phyloP scores from a whole-genome alignment of 2,113 vertebrate genomes.

The Lophura nycthemera region DNA sequence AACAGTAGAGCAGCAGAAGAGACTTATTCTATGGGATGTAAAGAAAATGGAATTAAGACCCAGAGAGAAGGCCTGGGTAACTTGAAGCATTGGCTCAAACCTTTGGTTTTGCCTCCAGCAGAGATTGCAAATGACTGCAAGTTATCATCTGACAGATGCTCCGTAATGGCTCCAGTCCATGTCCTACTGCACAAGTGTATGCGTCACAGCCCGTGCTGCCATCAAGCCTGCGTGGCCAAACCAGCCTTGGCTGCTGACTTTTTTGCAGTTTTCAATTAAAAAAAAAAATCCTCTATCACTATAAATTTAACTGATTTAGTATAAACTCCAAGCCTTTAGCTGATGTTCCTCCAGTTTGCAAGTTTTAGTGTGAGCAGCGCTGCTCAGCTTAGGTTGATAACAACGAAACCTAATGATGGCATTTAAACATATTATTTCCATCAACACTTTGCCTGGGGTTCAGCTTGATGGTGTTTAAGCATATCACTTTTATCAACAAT shows the following conservation, averaged over 20 bases:
- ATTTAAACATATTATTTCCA: not conserved
- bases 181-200: constrained; percentile 43
- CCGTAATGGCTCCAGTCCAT: constrained; percentile 39
- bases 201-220: not conserved
- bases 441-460: not conserved
- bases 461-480: not conserved
- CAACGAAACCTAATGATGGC: not conserved
- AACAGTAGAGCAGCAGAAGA: constrained; percentile 35
- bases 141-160: constrained; percentile 70
- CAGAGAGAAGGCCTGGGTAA: constrained; percentile 28
- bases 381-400: not conserved
- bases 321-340: not conserved
- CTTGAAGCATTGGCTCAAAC: constrained; percentile 29
- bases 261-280: not conserved
- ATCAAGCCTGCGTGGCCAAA: not conserved
- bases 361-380: not conserved
- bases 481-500: not conserved
- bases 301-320: not conserved
- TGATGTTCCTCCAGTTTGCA: not conserved
- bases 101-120: constrained; percentile 63
- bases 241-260: not conserved
- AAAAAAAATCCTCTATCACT: not conserved
- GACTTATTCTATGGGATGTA: constrained; percentile 41
- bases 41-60: constrained; percentile 62
- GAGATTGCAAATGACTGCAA: constrained; percentile 64